Conservation (phyloP, 1,140 invertebrate species). For the Brachionus manjavacas region DNA sequence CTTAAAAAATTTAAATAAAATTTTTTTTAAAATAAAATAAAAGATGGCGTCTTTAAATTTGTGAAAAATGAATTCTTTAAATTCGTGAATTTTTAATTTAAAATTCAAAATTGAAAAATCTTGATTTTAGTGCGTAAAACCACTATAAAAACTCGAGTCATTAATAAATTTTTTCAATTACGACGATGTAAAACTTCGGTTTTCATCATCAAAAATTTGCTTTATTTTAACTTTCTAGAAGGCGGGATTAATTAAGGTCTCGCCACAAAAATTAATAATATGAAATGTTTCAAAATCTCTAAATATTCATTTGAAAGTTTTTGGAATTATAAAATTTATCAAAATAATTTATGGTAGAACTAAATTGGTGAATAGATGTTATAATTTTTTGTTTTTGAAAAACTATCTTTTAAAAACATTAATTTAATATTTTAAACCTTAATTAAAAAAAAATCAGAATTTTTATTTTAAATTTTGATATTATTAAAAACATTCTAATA, state of each 20-base stretch:
- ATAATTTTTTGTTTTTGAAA: too few relatives aligned
- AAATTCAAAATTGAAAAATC: neutral
- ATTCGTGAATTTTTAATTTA: neutral
- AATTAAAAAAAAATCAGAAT: too few relatives aligned
- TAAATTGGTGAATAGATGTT: too few relatives aligned
- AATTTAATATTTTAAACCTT: too few relatives aligned
- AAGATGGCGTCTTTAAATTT: neutral
- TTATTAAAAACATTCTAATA: too few relatives aligned
- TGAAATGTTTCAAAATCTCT: neutral
- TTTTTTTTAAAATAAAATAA: too few relatives aligned
- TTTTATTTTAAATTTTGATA: too few relatives aligned
- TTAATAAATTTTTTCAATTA: neutral
- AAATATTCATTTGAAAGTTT: neutral
- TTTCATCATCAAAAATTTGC: conserved; percentile 40
- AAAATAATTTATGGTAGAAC: too few relatives aligned
- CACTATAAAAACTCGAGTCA: conserved; percentile 5
- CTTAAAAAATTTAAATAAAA: too few relatives aligned
- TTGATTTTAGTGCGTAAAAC: conserved; percentile 29
- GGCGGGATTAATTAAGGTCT: conserved; percentile 23
- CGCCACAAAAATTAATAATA: neutral
- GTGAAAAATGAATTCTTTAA: neutral
- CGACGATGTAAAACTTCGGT: conserved; percentile 16
- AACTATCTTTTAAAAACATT: too few relatives aligned
- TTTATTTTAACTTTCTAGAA: conserved; percentile 43
- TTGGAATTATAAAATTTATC: too few relatives aligned